phyloP scores from a whole-genome alignment of 2,888 invertebrate genomes.

The Spodoptera exigua region DNA sequence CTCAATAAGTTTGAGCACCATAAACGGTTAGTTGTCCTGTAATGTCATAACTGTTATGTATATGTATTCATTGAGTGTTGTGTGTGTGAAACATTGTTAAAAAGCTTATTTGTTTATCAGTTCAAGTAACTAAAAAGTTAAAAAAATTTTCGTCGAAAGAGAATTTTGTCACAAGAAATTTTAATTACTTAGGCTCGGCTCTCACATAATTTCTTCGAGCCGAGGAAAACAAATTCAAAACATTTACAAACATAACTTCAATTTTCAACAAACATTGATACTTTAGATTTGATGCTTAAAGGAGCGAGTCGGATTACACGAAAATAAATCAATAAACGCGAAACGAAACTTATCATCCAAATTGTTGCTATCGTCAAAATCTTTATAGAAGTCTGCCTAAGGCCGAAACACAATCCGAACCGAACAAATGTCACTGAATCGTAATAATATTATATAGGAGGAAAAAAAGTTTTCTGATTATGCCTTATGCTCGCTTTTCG shows the following conservation, averaged over 20 bases:
- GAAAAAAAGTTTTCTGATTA: slow-evolving; percentile 28
- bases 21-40: slow-evolving; percentile 2
- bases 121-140: slow-evolving; percentile 1
- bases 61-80: slow-evolving; percentile 9
- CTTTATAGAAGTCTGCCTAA: slow-evolving; percentile 8
- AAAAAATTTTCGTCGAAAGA: slow-evolving; percentile 15
- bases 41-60: slow-evolving; percentile 9
- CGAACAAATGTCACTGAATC: slow-evolving; percentile 18
- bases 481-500: slow-evolving; percentile 10
- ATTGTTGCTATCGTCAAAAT: slow-evolving; percentile 6
- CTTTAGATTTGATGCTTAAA: too few relatives aligned
- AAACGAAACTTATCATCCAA: slow-evolving; percentile 4
- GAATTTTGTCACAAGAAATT: slow-evolving; percentile 31
- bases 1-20: slow-evolving; percentile 14
- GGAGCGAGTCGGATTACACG: background rate
- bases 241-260: background rate
- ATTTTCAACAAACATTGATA: background rate
- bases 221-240: slow-evolving; percentile 10
- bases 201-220: slow-evolving; percentile 17
- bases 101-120: background rate
- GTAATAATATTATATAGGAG: slow-evolving; percentile 8
- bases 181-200: slow-evolving; percentile 47
- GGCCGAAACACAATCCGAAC: slow-evolving; percentile 13
- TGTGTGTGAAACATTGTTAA: background rate
- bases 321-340: background rate